These are phyloP conservation scores for Streptopelia turtur DNA, from an alignment of 2,797 vertebrate genomes.

Conservation along the genomic window DNA sequence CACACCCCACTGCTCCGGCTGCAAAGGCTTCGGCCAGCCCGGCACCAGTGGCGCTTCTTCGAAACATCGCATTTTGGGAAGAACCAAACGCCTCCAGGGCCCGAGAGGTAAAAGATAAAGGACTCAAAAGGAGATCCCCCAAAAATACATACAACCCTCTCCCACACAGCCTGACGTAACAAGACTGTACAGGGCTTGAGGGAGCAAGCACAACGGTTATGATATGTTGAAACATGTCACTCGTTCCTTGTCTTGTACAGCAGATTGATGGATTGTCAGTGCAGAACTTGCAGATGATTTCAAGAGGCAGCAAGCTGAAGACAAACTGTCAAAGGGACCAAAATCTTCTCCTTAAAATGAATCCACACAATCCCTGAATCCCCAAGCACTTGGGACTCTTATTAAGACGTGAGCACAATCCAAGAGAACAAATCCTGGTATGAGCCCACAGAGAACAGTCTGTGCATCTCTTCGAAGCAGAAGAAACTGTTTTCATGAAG, in stretches of 20 bases:
- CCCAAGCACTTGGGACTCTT: not conserved
- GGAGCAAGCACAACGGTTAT: not conserved
- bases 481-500: not conserved
- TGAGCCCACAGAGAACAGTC: not conserved
- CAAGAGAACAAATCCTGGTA: not conserved
- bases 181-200: not conserved
- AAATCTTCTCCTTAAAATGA: not conserved
- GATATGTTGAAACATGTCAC: not conserved
- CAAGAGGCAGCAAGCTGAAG: not conserved
- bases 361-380: not conserved
- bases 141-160: not conserved
- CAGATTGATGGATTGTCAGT: not conserved
- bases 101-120: not conserved
- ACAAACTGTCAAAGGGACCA: not conserved
- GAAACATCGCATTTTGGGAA: not conserved
- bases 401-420: not conserved
- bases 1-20: not conserved
- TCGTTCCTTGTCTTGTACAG: not conserved
- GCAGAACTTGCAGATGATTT: not conserved
- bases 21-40: not conserved
- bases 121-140: not conserved
- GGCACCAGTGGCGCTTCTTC: not conserved
- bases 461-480: not conserved
- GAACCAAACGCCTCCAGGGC: not conserved
- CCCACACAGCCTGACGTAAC: not conserved